Evolutionary conservation across 2,888 invertebrate species (phyloP).

Genomic region (Miltochrista miniata): DNA sequence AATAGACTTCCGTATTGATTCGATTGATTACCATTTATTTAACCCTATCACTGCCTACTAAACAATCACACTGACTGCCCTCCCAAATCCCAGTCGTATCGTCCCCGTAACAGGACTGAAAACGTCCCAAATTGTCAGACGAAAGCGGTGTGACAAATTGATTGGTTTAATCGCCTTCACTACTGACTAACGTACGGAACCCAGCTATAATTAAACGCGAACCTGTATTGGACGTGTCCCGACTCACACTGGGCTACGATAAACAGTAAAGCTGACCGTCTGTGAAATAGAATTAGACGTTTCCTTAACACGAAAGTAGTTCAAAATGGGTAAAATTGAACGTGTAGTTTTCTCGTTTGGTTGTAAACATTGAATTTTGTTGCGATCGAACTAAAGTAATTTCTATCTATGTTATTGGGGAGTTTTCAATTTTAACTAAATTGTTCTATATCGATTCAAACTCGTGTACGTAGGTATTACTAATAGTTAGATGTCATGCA

Average conservation of each 20-base stretch:
- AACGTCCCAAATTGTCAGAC: constrained; percentile 32
- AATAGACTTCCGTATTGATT: no score
- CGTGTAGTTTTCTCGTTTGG: constrained; percentile 24
- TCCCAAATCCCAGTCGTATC: constrained; percentile 18
- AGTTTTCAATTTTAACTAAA: constrained; percentile 1
- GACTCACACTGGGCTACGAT: constrained; percentile 30
- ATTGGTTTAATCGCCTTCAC: constrained; percentile 44
- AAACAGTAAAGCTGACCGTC: constrained; percentile 38
- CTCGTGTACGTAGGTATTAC: no score
- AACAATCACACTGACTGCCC: background rate
- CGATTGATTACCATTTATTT: no score
- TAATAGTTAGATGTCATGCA: background rate
- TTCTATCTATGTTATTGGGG: constrained; percentile 4
- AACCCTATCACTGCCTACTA: background rate
- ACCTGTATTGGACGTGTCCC: constrained; percentile 40
- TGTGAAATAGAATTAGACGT: constrained; percentile 43
- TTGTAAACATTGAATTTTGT: constrained; percentile 33
- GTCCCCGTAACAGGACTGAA: constrained; percentile 16
- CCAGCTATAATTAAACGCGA: constrained; percentile 43
- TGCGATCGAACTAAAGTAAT: constrained; percentile 15
- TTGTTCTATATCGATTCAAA: background rate
- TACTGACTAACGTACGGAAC: constrained; percentile 38
- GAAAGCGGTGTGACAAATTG: constrained; percentile 45
- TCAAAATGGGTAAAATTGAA: constrained; percentile 40
- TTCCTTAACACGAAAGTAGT: constrained; percentile 42